Evolutionary conservation across 2,888 invertebrate species (phyloP), one percentile per base, ranked within the genome.

Genomic region (Microctonus brassicae): DNA sequence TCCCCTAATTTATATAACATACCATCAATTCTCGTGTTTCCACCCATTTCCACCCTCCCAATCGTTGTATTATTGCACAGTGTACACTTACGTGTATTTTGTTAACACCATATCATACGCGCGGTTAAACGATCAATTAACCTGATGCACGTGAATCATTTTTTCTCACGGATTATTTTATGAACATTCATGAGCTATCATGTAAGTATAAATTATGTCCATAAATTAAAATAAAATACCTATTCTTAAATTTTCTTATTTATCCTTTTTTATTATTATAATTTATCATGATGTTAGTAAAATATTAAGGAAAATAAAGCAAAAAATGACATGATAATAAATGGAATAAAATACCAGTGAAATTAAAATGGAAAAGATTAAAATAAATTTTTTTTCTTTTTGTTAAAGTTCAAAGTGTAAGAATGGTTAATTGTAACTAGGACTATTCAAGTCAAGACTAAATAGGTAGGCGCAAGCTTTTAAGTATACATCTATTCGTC

Each of bases 71-170:
- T n/a, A 47, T 17, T 5, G 6, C 47, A 29, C 7, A 29, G 29
- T 29, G 3, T 7, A n/a, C 47, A 60, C 63, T 70, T 74, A 73
- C 69, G 70, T 69, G 60, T 73, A 61, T 77, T 76, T 76, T 76
- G 75, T 76, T 76, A 75, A 76, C 77, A 76, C 74, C 33, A 57
- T 55, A 60, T 58, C 67, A 36, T 42, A 60, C 53, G 47, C 53
- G 58, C 60, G 60, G 55, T 33, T 75, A 72, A 74, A 74, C 69
- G 74, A 70, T 72, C 73, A 74, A 75, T 74, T 73, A 77, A 63
- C 57, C 71, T 9, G 20, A 47, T 68, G 69, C 62, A 61, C 55
- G 71, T 17, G 39, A 67, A 33, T 5, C n/a, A 34, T 57, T 70
- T 61, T 7, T 53, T 34, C 34, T 22, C 36, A 42, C n/a, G 22